Base-by-base conservation (phyloP, 1,140 invertebrate species). In the Battus philenor region DNA sequence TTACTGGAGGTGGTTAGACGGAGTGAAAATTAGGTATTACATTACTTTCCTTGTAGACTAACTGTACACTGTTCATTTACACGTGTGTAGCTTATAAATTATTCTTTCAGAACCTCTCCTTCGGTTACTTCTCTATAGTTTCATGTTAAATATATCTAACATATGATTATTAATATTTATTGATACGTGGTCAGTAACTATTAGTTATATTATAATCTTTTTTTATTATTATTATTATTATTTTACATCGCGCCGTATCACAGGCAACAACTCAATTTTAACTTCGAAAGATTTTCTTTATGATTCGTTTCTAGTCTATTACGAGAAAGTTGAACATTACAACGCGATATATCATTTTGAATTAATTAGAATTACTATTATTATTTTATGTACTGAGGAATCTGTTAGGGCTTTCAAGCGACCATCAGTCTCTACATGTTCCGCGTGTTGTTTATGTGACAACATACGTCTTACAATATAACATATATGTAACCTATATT, bases 11-110 rank as follows among this genome's bases (percentile, higher is more conserved):
- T 72, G 70, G 76, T 75, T 72, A 66, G 65, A 68, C 51, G 65
- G 73, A 72, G 74, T 80, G 76, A 64, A 68, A 65, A 68, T 73
- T 81, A 79, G 74, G 68, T 80, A 80, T 80, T 83, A 77, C 74
- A 76, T 83, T 80, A 80, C 54, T 68, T 83, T 80, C 72, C 68
- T 65, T 59, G 56, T 74, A 78, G 67, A 62, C 65, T 61, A 71
- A 70, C 61, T 76, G 62, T 75, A 77, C 60, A 74, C 50, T 73
- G 71, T 76, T 70, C 27, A 68, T 76, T 82, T 79, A 41, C 29
- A 17, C 17, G 17, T 29, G 26, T 70, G 70, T 78, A 79, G 64
- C 68, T 54, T 77, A 71, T 79, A 82, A 77, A 79, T 77, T 78
- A 77, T 79, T 68, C n/a, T n/a, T 70, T 64, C 62, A 31, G 70